Percentiles rank a stretch among this genome's conserved stretches.
Conservation (phyloP, 92 coral and sea anemone species). For the Galaxea fascicularis region DNA sequence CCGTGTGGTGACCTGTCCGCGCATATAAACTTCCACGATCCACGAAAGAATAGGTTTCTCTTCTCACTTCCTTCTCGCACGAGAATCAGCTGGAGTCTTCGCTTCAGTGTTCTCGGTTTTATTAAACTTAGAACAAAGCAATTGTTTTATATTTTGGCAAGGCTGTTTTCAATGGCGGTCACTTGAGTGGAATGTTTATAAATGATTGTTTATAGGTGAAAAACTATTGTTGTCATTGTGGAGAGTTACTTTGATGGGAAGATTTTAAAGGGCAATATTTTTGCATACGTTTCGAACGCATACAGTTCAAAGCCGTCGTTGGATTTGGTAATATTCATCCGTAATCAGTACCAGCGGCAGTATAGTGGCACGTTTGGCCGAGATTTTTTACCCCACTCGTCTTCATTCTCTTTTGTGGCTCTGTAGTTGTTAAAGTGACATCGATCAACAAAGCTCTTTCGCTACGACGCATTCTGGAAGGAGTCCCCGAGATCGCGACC, state of each 20-base stretch:
- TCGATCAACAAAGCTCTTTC: no score
- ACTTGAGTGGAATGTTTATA: not conserved
- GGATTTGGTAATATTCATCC: no score
- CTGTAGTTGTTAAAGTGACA: no score
- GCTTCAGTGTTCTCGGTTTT: not conserved
- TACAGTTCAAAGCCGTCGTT: no score
- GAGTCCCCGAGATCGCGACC: no score
- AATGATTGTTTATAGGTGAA: not conserved
- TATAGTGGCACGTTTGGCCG: no score
- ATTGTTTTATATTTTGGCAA: conserved; percentile 24
- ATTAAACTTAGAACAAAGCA: conserved; percentile 20
- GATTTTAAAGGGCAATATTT: not conserved
- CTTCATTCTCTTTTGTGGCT: no score
- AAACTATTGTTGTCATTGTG: not conserved
- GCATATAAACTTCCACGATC: not conserved
- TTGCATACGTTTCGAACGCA: no score
- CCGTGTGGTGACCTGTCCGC: not conserved
- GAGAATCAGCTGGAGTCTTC: not conserved
- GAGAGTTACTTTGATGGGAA: not conserved
- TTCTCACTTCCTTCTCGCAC: not conserved
- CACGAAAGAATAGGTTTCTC: not conserved
- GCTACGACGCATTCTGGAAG: no score
- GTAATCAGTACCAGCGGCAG: no score
- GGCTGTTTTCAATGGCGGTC: not conserved
- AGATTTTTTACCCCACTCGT: no score